Percentiles rank a stretch among this genome's conserved stretches.
Conservation (phyloP, 2,888 invertebrate species). For the Amorpha juglandis region DNA sequence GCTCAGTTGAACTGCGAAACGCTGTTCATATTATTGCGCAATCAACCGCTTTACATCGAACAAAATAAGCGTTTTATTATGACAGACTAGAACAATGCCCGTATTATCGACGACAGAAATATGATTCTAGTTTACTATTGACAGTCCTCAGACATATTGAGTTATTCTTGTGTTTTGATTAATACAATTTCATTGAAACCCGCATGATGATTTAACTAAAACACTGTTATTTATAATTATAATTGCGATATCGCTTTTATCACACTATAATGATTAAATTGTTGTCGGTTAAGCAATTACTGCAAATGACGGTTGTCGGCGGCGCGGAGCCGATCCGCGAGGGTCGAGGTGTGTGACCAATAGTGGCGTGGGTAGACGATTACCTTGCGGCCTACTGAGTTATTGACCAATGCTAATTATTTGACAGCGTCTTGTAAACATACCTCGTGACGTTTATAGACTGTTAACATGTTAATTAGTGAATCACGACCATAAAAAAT, state of each 20-base stretch:
- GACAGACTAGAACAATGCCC: not conserved
- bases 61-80: constrained; percentile 11
- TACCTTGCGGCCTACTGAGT: constrained; percentile 62
- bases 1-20: not conserved
- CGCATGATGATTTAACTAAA: constrained; percentile 39
- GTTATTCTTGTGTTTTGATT: not conserved
- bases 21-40: constrained; percentile 12
- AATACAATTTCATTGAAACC: not conserved
- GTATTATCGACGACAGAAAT: not conserved
- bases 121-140: not conserved
- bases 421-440: constrained; percentile 66
- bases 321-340: constrained; percentile 35
- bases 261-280: constrained; percentile 77
- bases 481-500: constrained; percentile 33
- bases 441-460: constrained; percentile 50
- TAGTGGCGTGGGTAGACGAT: constrained; percentile 47
- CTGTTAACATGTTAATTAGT: constrained; percentile 52
- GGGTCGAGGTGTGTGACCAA: constrained; percentile 18
- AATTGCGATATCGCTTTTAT: constrained; percentile 63
- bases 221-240: constrained; percentile 62
- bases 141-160: not conserved
- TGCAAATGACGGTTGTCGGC: constrained; percentile 63
- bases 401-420: constrained; percentile 74
- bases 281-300: constrained; percentile 72
- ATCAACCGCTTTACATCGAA: constrained; percentile 8